A percentile compares a stretch with the other conserved stretches of the same genome.
Conservation (phyloP, 2,797 vertebrate genomes). For the Tiaroga cobitis region DNA sequence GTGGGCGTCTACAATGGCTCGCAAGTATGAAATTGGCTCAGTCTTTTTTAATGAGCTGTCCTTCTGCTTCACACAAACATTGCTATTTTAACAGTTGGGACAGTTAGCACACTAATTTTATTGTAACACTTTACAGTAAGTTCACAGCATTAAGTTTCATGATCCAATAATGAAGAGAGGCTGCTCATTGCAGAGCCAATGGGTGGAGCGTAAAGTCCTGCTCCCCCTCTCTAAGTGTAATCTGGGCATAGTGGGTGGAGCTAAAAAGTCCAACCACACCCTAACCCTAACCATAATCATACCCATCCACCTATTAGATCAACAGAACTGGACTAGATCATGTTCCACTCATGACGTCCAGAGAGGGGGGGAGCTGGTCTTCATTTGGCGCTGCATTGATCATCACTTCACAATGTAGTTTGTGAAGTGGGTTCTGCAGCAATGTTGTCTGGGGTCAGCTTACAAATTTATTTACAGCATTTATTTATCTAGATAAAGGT, state of each 20-base stretch:
- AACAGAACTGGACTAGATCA: not conserved
- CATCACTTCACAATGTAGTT: not conserved
- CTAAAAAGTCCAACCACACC: not conserved
- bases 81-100: constrained; percentile 24
- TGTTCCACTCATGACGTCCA: no score
- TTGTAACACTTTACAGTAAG: constrained; percentile 24
- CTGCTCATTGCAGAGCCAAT: not conserved
- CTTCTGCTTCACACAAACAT: not conserved
- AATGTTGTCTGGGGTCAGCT: no score
- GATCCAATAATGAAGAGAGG: not conserved
- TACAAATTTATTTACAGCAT: not conserved
- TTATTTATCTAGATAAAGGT: not conserved
- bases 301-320: not conserved
- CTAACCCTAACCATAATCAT: not conserved
- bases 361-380: not conserved
- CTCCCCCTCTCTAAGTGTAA: not conserved
- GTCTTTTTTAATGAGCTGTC: constrained; percentile 25
- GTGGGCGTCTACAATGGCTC: constrained; percentile 95
- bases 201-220: not conserved
- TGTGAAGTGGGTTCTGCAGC: no score
- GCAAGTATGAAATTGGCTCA: constrained; percentile 77
- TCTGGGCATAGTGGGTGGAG: not conserved
- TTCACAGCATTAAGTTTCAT: not conserved
- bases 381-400: not conserved
- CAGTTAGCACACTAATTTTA: not conserved